These are phyloP conservation scores for Ips nitidus DNA, from an alignment of 1,140 invertebrate genomes.

Conservation along the genomic window DNA sequence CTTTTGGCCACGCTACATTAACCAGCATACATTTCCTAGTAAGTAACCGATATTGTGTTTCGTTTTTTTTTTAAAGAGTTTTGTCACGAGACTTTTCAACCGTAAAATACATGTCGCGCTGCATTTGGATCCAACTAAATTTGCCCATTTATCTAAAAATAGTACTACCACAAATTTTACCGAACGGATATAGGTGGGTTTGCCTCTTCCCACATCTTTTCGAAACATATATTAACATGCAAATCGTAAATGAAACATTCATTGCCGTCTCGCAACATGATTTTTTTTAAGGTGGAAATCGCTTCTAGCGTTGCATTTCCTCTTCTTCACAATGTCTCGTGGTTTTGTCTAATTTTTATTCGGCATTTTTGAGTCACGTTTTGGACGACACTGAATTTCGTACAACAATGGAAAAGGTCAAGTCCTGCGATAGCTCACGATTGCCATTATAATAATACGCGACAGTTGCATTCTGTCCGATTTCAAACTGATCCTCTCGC, in stretches of 20 bases:
- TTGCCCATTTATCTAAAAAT: background rate
- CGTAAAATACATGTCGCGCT: background rate
- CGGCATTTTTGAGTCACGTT: background rate
- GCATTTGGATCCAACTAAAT: background rate
- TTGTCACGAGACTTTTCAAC: background rate
- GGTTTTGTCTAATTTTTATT: too few relatives aligned
- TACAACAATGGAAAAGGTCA: background rate
- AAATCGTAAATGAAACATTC: conserved; percentile 22
- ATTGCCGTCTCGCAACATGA: background rate
- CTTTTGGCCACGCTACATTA: background rate
- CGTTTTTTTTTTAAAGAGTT: background rate
- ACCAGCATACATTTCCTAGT: background rate
- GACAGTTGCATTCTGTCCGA: conserved; percentile 24
- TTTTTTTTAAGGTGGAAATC: background rate
- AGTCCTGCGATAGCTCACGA: conserved; percentile 9
- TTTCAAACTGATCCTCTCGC: conserved; percentile 18
- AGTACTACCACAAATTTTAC: conserved; percentile 3
- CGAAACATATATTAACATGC: conserved; percentile 23
- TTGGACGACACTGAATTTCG: background rate
- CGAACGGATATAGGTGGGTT: conserved; percentile 18
- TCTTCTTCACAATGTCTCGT: too few relatives aligned
- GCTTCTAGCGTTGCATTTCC: background rate
- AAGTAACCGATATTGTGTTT: too few relatives aligned
- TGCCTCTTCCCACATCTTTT: conserved; percentile 16
- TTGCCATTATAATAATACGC: conserved; percentile 12